Evolutionary conservation across 2,797 vertebrate species (phyloP), one percentile per base, ranked within the genome.

Genomic region (Galagoides demidoff): DNA sequence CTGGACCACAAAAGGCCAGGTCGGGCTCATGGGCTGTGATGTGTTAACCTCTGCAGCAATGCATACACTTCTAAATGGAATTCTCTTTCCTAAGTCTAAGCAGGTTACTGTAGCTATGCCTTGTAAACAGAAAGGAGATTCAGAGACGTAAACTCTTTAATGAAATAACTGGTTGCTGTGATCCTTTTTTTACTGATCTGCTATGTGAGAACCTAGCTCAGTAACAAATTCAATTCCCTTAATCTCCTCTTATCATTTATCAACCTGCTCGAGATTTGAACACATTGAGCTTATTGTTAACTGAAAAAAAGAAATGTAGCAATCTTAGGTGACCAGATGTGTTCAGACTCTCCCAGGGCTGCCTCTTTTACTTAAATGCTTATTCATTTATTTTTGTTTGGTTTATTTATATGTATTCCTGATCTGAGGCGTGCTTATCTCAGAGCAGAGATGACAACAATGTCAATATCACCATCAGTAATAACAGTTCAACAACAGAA

Each of bases 181-280:
- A 85, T 61, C 68, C 39, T 85, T n/a, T 55, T 71, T 92, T 73
- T 39, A 81, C 23, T 59, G 29, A 78, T 31, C 68, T 93, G 14
- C 11, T 55, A 16, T 71, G 77, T 66, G 78, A 74, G 7, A 59
- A 8, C 19, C 7, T 6, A 61, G 0, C 3, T 29, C 7, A 77
- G 23, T 37, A 61, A 34, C 25, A 34, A 86, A 29, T 74, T 89
- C 25, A 31, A 52, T 83, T 79, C 31, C 29, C 19, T 31, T 63
- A 49, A 74, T 43, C 7, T 0, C 3, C 13, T 71, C 55, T 73
- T 77, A 45, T 94, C 12, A 92, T 2, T 37, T 11, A 63, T 11
- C n/a, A 45, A 5, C 22, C 59, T 64, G 22, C 43, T 59, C 39
- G 68, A 22, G 19, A 57, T 89, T 82, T 64, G 17, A 52, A 55